Evolutionary conservation across 1,140 invertebrate genomes (phyloP), one percentile per base, ranked within the genome.

Genomic region (Lepeophtheirus salmonis): DNA sequence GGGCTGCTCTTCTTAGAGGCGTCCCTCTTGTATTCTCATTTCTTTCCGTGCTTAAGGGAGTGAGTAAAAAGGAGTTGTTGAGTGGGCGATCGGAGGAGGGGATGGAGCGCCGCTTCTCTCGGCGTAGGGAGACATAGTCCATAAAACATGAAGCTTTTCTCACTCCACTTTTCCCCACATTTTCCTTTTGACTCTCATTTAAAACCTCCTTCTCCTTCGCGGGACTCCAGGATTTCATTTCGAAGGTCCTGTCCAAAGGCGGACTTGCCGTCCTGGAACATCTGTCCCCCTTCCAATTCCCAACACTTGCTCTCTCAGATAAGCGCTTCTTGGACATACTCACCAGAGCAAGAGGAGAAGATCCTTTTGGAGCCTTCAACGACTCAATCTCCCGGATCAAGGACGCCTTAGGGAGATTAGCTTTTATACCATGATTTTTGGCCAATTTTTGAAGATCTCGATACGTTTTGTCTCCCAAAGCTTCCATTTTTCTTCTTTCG

Each of bases 401-500:
- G 2, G 54, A n/a, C 18, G 50, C 4, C 26, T 53, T 52, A 13
- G 59, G 59, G 1, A 61, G 51, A 21, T 61, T 61, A 20, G 59
- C 59, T 26, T 61, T 61, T 13, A 61, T 25, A 17, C 59, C 59
- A 12, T 14, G 14, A 12, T 17, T 25, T 55, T 61, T 61, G 49
- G 59, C 59, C 3, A 53, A 2, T 18, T 53, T 52, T 30, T 61
- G 59, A 17, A 61, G 18, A 14, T 61, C 41, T 17, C 59, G 50
- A 21, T 61, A 61, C n/a, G n/a, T n/a, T n/a, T n/a, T n/a, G n/a
- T n/a, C n/a, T n/a, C n/a, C n/a, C n/a, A n/a, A n/a, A n/a, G n/a
- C n/a, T n/a, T n/a, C n/a, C n/a, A n/a, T n/a, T n/a, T n/a, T n/a
- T n/a, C n/a, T n/a, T n/a, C n/a, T n/a, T n/a, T n/a, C n/a, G n/a